Evolutionary conservation across 30 jellyfish, hydroid and myxozoan genomes (phyloP), one percentile per base, ranked within the genome.

Genomic region (Aurelia aurita): DNA sequence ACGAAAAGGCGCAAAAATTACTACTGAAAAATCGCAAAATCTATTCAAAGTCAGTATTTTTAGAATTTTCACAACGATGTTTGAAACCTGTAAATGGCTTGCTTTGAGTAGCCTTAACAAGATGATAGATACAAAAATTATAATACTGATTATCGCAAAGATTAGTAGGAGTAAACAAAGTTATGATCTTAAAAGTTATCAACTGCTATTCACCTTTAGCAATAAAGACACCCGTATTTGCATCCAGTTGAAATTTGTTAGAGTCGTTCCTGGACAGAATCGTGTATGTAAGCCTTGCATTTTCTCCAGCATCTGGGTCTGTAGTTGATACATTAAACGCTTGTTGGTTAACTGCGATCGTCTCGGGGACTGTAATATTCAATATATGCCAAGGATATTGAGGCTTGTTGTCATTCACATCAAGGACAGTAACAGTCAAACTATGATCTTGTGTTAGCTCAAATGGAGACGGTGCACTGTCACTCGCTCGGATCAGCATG

Each of bases 401-500:
- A 18, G 97, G 97, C 60, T 74, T 64, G 80, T 90, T 90, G 39
- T 90, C 97, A 66, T 90, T 90, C 34, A 85, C 87, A 54, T 91
- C 98, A 0, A 78, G 80, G 1, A 91, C 93, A 27, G 54, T 78
- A 2, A 91, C 72, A 14, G 83, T 91, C 10, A 91, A 62, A 13
- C 87, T 49, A 29, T 58, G 80, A 67, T 76, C 69, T 57, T 54
- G 45, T 20, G 86, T 44, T 44, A 19, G 64, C 51, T 82, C 94
- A 77, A 91, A 91, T 70, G 98, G 98, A 14, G 89, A 43, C 18
- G 98, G 98, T 3, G 98, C 98, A 45, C 93, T 64, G 71, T 91
- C 98, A 73, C 78, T 72, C 19, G 96, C 98, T 21, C 82, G 72
- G 31, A 91, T 63, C 11, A 66, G 29, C 85, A 84, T n/a, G 65